Evolutionary conservation across 2,888 invertebrate genomes (phyloP), one percentile per base, ranked within the genome.

Genomic region (Charanyca ferruginea): DNA sequence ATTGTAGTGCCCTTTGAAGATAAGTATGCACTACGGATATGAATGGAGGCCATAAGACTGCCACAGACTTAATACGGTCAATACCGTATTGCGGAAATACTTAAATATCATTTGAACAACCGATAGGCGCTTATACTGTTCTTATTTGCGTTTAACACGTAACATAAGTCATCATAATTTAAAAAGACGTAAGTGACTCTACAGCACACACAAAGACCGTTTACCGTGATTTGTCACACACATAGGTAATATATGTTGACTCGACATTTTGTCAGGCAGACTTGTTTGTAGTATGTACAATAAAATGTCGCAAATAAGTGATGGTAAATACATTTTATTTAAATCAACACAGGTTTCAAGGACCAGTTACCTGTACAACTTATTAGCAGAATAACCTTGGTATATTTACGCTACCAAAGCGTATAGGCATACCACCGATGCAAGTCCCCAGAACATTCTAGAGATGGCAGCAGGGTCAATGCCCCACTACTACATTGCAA

Each of bases 401-500:
- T 66, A n/a, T 16, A 47, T 45, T 25, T 48, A 20, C 44, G 38
- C 4, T 51, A 22, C 18, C 1, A 8, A 20, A 20, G 7, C 11
- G n/a, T 45, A 42, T 48, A 53, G 16, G 18, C 41, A 13, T 22
- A 22, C 45, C 45, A 11, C 18, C 20, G 47, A 44, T 45, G 48
- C 61, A 55, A 45, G 61, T 52, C 38, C 23, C 23, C 25, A 38
- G 79, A 82, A 80, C 64, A 70, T 84, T 85, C 85, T 79, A 83
- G 80, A 82, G 66, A 66, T 66, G 67, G 72, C 79, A 68, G 76
- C 73, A 62, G 73, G 80, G 85, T 85, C 81, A 78, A 75, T 76
- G 82, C 66, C 75, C 80, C 68, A 53, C 66, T 45, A 38, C 53
- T 22, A 44, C 52, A 72, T 58, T 45, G 59, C 28, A 57, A 49